Base-by-base conservation (phyloP, 2,888 invertebrate genomes). In the Phrixothrix hirtus region DNA sequence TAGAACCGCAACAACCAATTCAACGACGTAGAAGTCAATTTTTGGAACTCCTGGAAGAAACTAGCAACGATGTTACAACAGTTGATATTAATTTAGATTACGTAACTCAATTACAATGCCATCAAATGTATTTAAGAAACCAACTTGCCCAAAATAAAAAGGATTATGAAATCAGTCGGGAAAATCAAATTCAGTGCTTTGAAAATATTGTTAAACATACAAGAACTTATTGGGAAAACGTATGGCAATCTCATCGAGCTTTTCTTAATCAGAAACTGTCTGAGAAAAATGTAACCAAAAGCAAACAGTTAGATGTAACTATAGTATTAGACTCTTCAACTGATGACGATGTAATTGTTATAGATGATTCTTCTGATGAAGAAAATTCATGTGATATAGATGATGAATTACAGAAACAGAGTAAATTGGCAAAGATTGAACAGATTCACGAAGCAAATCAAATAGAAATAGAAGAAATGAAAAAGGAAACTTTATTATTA, bases 1-100 rank as follows among this genome's bases (percentile, higher is more conserved):
- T 72, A n/a, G 60, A 61, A 30, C 43, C 47, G 17, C 42, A 55
- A 14, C 15, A 45, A n/a, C 15, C 42, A 2, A 43, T 31, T 7
- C 1, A 13, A 13, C 5, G 12, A 6, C 12, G 14, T 12, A 44
- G 9, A 10, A 34, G 25, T 10, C 26, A 10, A 25, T 35, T 45
- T 21, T 31, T 13, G 5, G 31, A 31, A 13, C 13, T 12, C 3
- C 13, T 29, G 7, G 12, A 31, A 10, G 2, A 31, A 10, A 31
- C 4, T 29, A 29, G 3, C 29, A 4, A 4, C 9, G 10, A 29
- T 11, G 12, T 11, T 4, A 7, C 12, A 4, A 31, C 10, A 3
- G 10, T 21, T 5, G 21, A 21, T 21, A 3, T 21, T 7, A 21
- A 21, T 5, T 21, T 7, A 7, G 21, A 21, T 5, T 21, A 5